These are phyloP conservation scores for Epirrhoe tristata DNA, from an alignment of 2,888 invertebrate genomes.

Conservation along the genomic window DNA sequence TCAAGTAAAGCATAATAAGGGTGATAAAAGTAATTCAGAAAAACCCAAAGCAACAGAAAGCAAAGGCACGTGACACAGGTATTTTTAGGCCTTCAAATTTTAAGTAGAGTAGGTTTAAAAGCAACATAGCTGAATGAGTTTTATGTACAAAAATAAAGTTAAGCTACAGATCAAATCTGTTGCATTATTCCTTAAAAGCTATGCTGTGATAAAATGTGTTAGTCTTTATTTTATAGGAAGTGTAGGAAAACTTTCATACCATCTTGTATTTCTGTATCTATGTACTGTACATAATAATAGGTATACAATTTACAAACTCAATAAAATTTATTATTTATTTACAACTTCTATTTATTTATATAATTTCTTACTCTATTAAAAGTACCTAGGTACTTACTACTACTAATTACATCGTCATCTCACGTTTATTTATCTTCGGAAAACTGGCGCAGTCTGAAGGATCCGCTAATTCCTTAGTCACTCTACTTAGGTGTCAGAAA, in stretches of 20 bases:
- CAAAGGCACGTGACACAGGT: slow-evolving; percentile 25
- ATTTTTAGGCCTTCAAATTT: slow-evolving; percentile 23
- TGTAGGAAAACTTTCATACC: slow-evolving; percentile 39
- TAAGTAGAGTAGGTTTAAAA: slow-evolving; percentile 12
- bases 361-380: too few species aligned
- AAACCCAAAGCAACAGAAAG: slow-evolving; percentile 13
- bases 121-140: slow-evolving; percentile 30
- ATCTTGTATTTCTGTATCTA: slow-evolving; percentile 42
- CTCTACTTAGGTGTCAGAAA: slow-evolving; percentile 74
- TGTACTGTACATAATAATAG: slow-evolving; percentile 39
- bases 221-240: slow-evolving; percentile 34
- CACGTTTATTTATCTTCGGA: neutral
- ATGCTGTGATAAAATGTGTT: slow-evolving; percentile 65
- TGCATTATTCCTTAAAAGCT: slow-evolving; percentile 49
- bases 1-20: slow-evolving; percentile 89
- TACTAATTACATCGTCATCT: neutral
- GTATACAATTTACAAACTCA: slow-evolving; percentile 13
- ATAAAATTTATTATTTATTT: slow-evolving; percentile 26
- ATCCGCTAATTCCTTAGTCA: neutral
- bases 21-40: slow-evolving; percentile 44
- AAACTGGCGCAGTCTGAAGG: slow-evolving; percentile 1
- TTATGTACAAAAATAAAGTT: slow-evolving; percentile 22
- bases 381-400: neutral
- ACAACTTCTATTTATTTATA: slow-evolving; percentile 22
- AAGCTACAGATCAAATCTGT: slow-evolving; percentile 42